Percentiles rank a stretch among this genome's conserved stretches.
phyloP scores from a whole-genome alignment of 2,888 invertebrate species.

The Cephus pygmeus region DNA sequence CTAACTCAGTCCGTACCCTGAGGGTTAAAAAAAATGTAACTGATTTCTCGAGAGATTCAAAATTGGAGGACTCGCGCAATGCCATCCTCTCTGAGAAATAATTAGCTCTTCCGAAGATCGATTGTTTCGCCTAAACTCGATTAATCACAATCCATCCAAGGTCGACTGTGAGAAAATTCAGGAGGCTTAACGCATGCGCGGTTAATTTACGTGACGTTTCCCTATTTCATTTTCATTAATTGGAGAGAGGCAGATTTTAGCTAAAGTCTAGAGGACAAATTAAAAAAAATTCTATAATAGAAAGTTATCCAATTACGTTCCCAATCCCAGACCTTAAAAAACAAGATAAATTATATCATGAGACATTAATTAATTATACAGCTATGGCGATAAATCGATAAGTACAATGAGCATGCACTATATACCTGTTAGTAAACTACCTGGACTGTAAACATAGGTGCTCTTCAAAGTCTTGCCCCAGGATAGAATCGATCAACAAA shows the following conservation, averaged over 20 bases:
- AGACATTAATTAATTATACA: neutral
- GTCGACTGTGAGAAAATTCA: neutral
- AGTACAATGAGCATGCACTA: neutral
- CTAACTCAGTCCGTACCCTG: too few species aligned
- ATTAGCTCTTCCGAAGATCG: neutral
- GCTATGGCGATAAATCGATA: neutral
- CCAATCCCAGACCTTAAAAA: neutral
- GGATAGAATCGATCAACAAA: neutral
- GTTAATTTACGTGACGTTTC: neutral
- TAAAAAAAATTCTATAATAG: neutral
- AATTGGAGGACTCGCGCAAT: neutral
- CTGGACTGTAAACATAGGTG: neutral
- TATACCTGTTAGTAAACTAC: neutral
- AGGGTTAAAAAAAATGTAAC: neutral
- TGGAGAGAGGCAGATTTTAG: neutral
- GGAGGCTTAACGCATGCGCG: neutral
- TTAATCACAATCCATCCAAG: neutral
- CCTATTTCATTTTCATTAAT: neutral
- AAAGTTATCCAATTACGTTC: neutral
- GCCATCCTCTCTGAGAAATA: neutral
- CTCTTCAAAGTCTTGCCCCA: neutral
- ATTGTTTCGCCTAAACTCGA: neutral
- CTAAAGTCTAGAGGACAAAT: neutral
- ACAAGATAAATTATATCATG: neutral
- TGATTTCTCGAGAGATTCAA: neutral